Percentiles rank a stretch among this genome's conserved stretches.
phyloP scores from a whole-genome alignment of 2,888 invertebrate genomes.

The Ormyrus labotus region DNA sequence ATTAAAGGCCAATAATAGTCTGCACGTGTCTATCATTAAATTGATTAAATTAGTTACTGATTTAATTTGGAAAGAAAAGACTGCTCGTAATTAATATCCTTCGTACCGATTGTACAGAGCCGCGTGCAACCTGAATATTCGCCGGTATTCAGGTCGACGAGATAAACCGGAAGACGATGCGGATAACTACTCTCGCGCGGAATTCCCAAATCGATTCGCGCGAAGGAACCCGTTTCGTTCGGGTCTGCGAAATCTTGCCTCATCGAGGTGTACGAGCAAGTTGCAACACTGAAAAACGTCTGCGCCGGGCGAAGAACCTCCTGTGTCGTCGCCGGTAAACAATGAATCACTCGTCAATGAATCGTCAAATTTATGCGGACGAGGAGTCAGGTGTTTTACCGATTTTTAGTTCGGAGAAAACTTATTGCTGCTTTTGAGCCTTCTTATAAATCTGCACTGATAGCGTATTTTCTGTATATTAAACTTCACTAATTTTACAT shows the following conservation, averaged over 20 bases:
- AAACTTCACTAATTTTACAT: not conserved
- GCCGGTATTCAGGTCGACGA: slow-evolving; percentile 7
- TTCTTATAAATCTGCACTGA: not conserved
- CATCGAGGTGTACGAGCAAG: too few relatives aligned
- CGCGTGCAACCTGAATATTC: not conserved
- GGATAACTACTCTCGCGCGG: not conserved
- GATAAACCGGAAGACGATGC: slow-evolving; percentile 1
- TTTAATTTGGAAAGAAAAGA: too few relatives aligned
- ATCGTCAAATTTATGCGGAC: not conserved
- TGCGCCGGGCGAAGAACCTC: not conserved
- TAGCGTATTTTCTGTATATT: too few relatives aligned
- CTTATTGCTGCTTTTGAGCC: not conserved
- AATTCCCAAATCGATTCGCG: slow-evolving; percentile 30
- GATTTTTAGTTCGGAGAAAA: too few relatives aligned
- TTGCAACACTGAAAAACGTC: slow-evolving; percentile 2
- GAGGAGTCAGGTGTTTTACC: too few relatives aligned
- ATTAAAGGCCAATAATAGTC: too few relatives aligned
- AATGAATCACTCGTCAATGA: slow-evolving; percentile 34
- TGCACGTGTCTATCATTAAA: too few relatives aligned
- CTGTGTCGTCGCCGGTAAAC: slow-evolving; percentile 8
- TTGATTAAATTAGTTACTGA: too few relatives aligned
- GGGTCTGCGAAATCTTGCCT: slow-evolving; percentile 1
- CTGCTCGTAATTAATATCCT: too few relatives aligned
- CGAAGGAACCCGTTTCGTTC: slow-evolving; percentile 22
- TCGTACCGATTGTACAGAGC: too few relatives aligned